These are phyloP conservation scores for Acyrthosiphon pisum DNA, from an alignment of 1,140 invertebrate species.

Conservation along the genomic window DNA sequence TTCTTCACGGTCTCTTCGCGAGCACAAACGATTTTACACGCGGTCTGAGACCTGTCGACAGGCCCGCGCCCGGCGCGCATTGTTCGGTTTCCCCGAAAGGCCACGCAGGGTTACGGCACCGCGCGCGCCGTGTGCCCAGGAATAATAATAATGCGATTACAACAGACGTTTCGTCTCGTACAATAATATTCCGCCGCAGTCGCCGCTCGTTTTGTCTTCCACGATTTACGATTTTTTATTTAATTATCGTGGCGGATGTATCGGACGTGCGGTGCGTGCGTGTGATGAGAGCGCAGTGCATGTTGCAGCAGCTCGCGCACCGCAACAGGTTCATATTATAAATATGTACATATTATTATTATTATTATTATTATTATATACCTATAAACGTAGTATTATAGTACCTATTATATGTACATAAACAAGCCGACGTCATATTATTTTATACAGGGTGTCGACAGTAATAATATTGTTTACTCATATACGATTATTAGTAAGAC, in stretches of 20 bases:
- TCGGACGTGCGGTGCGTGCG: constrained; percentile 29
- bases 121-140: background rate
- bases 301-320: background rate
- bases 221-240: constrained; percentile 50
- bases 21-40: constrained; percentile 38
- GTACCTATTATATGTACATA: background rate
- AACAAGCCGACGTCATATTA: background rate
- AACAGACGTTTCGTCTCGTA: constrained; percentile 11
- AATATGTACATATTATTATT: background rate
- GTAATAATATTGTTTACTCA: background rate
- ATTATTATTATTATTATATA: too few relatives aligned
- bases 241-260: constrained; percentile 50
- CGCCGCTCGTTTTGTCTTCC: constrained; percentile 5
- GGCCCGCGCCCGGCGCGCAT: background rate
- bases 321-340: background rate
- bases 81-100: constrained; percentile 47
- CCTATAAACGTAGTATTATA: background rate
- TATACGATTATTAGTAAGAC: background rate
- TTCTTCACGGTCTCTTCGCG: constrained; percentile 40
- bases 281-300: background rate
- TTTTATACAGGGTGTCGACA: background rate
- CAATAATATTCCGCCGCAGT: background rate
- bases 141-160: constrained; percentile 25
- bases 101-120: background rate
- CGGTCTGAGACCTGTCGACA: constrained; percentile 36